Conservation (phyloP, 2,888 invertebrate species). For the Drosophila engyochracea region DNA sequence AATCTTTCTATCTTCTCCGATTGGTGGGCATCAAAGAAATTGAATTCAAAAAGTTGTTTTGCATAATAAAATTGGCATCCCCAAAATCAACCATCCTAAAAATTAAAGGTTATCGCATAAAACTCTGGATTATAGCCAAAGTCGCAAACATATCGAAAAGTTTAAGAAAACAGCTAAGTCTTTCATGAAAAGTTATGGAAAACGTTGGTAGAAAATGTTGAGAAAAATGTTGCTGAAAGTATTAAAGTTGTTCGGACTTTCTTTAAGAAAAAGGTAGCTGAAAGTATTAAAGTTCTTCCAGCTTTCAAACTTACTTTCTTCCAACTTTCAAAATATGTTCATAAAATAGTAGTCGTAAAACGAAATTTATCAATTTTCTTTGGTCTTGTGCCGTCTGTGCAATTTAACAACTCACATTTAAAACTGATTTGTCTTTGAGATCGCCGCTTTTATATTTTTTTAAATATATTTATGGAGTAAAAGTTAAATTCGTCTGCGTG, state of each 20-base stretch:
- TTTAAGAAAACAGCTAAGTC: not conserved
- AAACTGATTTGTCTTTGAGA: not conserved
- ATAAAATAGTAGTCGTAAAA: not conserved
- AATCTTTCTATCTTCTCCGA: no score
- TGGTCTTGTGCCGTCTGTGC: not conserved
- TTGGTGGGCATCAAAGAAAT: not conserved
- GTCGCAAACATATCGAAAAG: not conserved
- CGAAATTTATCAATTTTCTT: not conserved
- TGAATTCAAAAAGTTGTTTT: not conserved
- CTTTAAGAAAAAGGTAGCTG: not conserved
- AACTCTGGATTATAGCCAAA: not conserved
- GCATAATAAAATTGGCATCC: not conserved
- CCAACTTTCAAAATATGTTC: not conserved
- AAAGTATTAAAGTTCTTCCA: not conserved
- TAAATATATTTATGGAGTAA: not conserved
- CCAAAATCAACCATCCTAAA: fast-evolving
- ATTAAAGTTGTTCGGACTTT: not conserved
- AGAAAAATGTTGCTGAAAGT: not conserved
- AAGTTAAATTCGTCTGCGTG: not conserved
- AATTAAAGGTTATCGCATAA: not conserved
- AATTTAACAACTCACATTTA: not conserved
- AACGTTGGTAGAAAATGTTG: not conserved
- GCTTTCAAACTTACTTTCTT: not conserved
- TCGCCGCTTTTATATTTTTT: not conserved
- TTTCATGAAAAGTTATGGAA: not conserved